Evolutionary conservation across 2,113 vertebrate species (phyloP), one percentile per base, ranked within the genome.

Genomic region (Ophiodon elongatus): DNA sequence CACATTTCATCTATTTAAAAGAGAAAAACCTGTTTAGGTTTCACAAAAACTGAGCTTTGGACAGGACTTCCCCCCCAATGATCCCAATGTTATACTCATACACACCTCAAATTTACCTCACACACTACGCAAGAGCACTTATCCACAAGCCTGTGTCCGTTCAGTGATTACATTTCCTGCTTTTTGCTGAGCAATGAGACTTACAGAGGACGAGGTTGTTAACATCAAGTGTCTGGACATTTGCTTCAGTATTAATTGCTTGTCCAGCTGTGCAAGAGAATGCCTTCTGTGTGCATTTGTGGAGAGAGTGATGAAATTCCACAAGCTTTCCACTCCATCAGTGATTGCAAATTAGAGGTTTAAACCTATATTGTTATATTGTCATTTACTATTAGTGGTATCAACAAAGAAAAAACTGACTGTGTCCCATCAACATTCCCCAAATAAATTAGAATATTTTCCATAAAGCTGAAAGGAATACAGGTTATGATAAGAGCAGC

Each of bases 171-270:
- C 89, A 85, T 89, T 85, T 85, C 84, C 83, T 78, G 83, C 76
- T 74, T 88, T 82, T n/a, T 77, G 73, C 81, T 57, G 45, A 73
- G 79, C 84, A 87, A 77, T 25, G 41, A 75, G 81, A 79, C 76
- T 76, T 75, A 65, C 92, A 89, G 83, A 75, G 70, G 82, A 91
- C 67, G 72, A 33, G 80, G 27, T 56, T 91, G 89, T 91, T 93
- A 88, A 90, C 87, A 76, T 85, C 78, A 74, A 84, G 87, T 78
- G 89, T 89, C 89, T 85, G 82, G 62, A 89, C 71, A 66, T 88
- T 74, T 68, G 73, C 85, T 74, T 77, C 78, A 84, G 76, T 78
- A 90, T 92, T 92, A 89, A 94, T 90, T 88, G 75, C 89, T 85
- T 71, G 73, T 50, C 81, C 91, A 94, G 94, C 92, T 93, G 93